These are phyloP conservation scores for Macrobrachium nipponense DNA, from an alignment of 1,140 invertebrate genomes.

Conservation along the genomic window DNA sequence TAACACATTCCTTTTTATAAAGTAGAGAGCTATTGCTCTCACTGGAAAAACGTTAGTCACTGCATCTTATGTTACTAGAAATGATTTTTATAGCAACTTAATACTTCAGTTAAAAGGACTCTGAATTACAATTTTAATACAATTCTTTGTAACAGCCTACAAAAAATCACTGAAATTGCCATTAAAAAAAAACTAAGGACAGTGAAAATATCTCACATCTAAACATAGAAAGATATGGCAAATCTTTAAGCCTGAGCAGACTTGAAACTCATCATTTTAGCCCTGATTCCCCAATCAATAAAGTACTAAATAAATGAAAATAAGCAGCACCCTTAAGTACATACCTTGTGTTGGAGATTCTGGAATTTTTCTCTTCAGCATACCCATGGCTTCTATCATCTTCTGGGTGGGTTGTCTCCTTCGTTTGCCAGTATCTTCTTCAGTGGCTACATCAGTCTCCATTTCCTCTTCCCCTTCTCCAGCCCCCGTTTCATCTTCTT, in stretches of 20 bases:
- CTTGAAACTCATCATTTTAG: background rate
- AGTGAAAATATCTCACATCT: no score
- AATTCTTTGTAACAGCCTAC: no score
- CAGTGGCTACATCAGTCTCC: constrained; percentile 13
- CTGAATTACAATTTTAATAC: no score
- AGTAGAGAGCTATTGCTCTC: no score
- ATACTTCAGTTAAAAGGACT: no score
- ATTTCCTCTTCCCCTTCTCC: constrained; percentile 38
- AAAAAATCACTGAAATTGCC: no score
- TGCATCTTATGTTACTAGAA: no score
- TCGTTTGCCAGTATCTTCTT: constrained; percentile 48
- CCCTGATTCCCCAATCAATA: no score
- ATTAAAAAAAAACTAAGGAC: no score
- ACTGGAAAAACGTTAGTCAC: no score
- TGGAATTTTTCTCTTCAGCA: constrained; percentile 53
- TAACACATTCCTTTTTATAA: no score
- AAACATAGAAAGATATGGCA: background rate
- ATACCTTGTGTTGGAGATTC: constrained; percentile 53
- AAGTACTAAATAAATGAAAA: background rate
- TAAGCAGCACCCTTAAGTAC: background rate
- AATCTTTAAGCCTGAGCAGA: background rate
- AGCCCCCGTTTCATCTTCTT: constrained; percentile 32
- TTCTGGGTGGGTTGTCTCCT: constrained; percentile 55
- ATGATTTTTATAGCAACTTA: no score
- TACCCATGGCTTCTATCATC: constrained; percentile 58